These are phyloP conservation scores for Glaucomys volans DNA, from an alignment of 2,113 vertebrate genomes.

Conservation along the genomic window DNA sequence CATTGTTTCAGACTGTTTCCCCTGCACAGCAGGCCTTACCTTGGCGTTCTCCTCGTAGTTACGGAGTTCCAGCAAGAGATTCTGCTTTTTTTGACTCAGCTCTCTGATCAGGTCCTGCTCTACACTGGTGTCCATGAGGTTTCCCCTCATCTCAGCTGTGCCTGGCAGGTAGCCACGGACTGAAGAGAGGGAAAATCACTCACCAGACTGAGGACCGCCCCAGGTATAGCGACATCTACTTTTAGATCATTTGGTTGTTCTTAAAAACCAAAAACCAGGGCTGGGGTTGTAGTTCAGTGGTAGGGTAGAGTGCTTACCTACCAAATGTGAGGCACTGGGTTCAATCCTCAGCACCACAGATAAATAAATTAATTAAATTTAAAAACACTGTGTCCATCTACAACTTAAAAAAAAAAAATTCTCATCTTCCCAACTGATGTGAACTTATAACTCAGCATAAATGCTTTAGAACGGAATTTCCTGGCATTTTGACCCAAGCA, in stretches of 20 bases:
- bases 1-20: no score
- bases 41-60: slow-evolving; percentile 97
- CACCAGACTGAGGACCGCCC: background rate
- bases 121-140: slow-evolving; percentile 92
- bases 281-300: no score
- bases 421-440: background rate
- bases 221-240: background rate
- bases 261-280: background rate
- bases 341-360: no score
- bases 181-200: slow-evolving; percentile 76
- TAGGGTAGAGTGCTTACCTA: no score
- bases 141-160: slow-evolving; percentile 93
- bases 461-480: background rate
- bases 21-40: slow-evolving; percentile 82
- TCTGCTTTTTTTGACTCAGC: slow-evolving; percentile 97
- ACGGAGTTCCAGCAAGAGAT: slow-evolving; percentile 94
- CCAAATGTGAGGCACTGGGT: no score
- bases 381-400: no score
- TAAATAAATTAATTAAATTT: no score
- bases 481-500: background rate
- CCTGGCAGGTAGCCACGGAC: slow-evolving; percentile 97
- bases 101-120: slow-evolving; percentile 97
- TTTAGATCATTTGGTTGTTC: background rate
- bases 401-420: background rate
- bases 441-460: background rate